These are phyloP conservation scores for Mongoloraphidia duomilia DNA, from an alignment of 2,888 invertebrate genomes.

Conservation along the genomic window DNA sequence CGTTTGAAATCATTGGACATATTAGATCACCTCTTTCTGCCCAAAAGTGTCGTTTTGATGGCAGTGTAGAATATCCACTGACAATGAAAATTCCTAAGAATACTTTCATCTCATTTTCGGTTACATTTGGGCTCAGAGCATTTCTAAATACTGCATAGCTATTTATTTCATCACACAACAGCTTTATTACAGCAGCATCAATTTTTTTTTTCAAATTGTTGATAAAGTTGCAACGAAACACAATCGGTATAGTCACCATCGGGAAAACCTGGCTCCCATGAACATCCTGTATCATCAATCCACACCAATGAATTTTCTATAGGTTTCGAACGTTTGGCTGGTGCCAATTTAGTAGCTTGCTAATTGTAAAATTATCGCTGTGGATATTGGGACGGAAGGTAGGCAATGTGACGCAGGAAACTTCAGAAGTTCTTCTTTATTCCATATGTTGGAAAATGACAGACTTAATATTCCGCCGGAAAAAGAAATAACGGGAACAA, in stretches of 20 bases:
- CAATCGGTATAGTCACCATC: neutral
- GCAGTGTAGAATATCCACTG: slow-evolving; percentile 12
- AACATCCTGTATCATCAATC: no score
- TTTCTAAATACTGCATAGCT: slow-evolving; percentile 13
- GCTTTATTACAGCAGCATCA: slow-evolving; percentile 3
- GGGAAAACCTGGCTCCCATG: neutral
- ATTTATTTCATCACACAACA: slow-evolving; percentile 6
- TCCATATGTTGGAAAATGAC: no score
- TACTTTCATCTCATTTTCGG: slow-evolving; percentile 9
- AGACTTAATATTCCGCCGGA: no score
- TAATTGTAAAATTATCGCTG: no score
- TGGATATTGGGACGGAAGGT: no score
- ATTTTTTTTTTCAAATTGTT: slow-evolving; percentile 7
- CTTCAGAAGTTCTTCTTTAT: no score
- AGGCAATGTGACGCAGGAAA: no score
- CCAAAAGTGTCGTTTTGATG: slow-evolving; percentile 12
- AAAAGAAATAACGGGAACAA: no score
- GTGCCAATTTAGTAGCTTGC: no score
- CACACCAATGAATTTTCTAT: no score
- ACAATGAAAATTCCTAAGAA: slow-evolving; percentile 13
- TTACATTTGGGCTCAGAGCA: slow-evolving; percentile 9
- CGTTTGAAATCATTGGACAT: slow-evolving; percentile 5
- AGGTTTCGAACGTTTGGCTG: no score
- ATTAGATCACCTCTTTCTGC: slow-evolving; percentile 7
- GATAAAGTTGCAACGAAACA: neutral